Evolutionary conservation across 1,140 invertebrate genomes (phyloP).

Genomic region (Leptoteleia sp.): DNA sequence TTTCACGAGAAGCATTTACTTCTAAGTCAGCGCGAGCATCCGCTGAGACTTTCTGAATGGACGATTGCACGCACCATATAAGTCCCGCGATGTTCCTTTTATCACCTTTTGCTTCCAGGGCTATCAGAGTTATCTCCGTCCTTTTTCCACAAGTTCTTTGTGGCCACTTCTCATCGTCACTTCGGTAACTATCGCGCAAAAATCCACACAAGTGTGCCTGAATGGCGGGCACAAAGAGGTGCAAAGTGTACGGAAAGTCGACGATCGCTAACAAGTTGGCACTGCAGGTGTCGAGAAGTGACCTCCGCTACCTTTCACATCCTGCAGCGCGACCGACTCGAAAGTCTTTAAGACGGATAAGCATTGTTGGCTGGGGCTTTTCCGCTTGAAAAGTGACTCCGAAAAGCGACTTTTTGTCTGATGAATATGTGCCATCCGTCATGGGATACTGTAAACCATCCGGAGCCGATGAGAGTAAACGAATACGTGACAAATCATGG

Average conservation of each 20-base stretch:
- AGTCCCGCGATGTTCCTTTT: too few species aligned
- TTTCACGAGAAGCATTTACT: too few species aligned
- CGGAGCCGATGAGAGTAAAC: conserved; percentile 21
- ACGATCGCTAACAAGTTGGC: conserved; percentile 60
- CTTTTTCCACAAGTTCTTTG: too few species aligned
- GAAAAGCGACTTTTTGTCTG: conserved; percentile 35
- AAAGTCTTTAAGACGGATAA: conserved; percentile 51
- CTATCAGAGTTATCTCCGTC: too few species aligned
- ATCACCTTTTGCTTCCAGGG: too few species aligned
- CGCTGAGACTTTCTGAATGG: too few species aligned
- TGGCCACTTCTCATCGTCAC: too few species aligned
- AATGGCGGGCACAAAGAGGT: too few species aligned
- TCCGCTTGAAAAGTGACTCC: conserved; percentile 25
- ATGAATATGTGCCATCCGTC: conserved; percentile 38
- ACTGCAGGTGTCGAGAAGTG: conserved; percentile 61
- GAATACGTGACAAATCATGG: conserved; percentile 18
- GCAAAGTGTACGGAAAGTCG: conserved; percentile 51
- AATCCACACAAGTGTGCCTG: too few species aligned
- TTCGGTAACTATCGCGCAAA: too few species aligned
- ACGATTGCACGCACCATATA: too few species aligned
- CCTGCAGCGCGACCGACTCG: conserved; percentile 44
- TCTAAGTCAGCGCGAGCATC: too few species aligned
- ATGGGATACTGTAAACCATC: conserved; percentile 12
- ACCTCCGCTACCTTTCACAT: conserved; percentile 62
- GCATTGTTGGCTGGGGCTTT: conserved; percentile 42